A percentile compares a stretch with the other conserved stretches of the same genome.
phyloP scores from a whole-genome alignment of 92 coral and sea anemone genomes.

The Epizoanthus rinbou region DNA sequence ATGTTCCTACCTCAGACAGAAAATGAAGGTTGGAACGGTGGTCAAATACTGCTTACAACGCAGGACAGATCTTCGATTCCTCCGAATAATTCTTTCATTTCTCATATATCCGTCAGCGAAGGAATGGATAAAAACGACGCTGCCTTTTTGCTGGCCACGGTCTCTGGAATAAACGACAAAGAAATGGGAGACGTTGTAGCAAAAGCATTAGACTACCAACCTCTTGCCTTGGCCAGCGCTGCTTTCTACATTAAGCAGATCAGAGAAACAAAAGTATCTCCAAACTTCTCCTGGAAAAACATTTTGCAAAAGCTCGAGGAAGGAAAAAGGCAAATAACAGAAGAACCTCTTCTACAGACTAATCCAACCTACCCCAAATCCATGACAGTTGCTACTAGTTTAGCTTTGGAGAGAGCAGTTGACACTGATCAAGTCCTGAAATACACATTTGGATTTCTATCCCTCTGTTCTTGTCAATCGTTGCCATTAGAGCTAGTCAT shows the following conservation, averaged over 20 bases:
- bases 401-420: slow-evolving; percentile 48
- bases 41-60: slow-evolving; percentile 50
- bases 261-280: not conserved
- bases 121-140: slow-evolving; percentile 40
- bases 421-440: slow-evolving; percentile 27
- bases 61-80: slow-evolving; percentile 46
- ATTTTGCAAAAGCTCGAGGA: slow-evolving; percentile 12
- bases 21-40: slow-evolving; percentile 42
- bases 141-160: not conserved
- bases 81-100: not conserved
- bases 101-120: slow-evolving; percentile 39
- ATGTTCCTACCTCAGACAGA: slow-evolving; percentile 28
- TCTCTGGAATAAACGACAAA: slow-evolving; percentile 26
- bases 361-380: slow-evolving; percentile 20
- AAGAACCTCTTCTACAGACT: slow-evolving; percentile 10
- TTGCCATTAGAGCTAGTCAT: slow-evolving; percentile 22
- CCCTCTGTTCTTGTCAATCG: slow-evolving; percentile 38
- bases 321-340: slow-evolving; percentile 47
- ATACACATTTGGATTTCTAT: slow-evolving; percentile 43
- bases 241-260: slow-evolving; percentile 38
- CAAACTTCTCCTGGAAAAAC: slow-evolving; percentile 36
- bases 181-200: slow-evolving; percentile 38
- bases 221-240: slow-evolving; percentile 57
- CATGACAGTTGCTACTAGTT: slow-evolving; percentile 49
- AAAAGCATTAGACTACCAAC: slow-evolving; percentile 41